Evolutionary conservation across 2,888 invertebrate genomes (phyloP), one percentile per base, ranked within the genome.

Genomic region (Mayetiola destructor): DNA sequence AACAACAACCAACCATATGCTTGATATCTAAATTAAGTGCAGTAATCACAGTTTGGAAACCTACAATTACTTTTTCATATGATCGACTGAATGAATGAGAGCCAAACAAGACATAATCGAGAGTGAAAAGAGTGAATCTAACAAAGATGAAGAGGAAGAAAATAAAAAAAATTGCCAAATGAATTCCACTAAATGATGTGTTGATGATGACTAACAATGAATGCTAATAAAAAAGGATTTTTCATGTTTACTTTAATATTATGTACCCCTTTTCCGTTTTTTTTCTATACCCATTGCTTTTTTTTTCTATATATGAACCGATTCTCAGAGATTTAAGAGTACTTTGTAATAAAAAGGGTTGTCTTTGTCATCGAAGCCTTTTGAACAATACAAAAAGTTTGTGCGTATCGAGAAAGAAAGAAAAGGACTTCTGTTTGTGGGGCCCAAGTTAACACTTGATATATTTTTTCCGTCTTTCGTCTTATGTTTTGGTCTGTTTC

Each of bases 21-120:
- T 57, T 57, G 35, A 57, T 52, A 53, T 57, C 57, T 57, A 52
- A 57, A 57, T 57, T 52, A 53, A 57, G 57, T 57, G 57, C 37
- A 23, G 52, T 57, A 57, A 57, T 57, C 57, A 57, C 57, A 35
- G 57, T 40, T 57, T 57, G 35, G 36, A 57, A 57, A 52, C 53
- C 57, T 37, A 57, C 52, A 48, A 48, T 48, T 48, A 48, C 48
- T 27, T 48, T 48, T 48, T 48, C 48, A 48, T 48, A 27, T 16
- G 48, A 48, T 27, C 3, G 6, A n/a, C n/a, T 1, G 27, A 40
- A 6, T 9, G 21, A 36, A 12, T 36, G 36, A 36, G 14, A 12
- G n/a, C 3, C 14, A n/a, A 3, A 52, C 30, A 36, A 55, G 8
- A 21, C 39, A 16, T n/a, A 8, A 12, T n/a, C 12, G 1, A 10